Conservation (phyloP, 2,113 vertebrate species). For the Hystrix cristata region DNA sequence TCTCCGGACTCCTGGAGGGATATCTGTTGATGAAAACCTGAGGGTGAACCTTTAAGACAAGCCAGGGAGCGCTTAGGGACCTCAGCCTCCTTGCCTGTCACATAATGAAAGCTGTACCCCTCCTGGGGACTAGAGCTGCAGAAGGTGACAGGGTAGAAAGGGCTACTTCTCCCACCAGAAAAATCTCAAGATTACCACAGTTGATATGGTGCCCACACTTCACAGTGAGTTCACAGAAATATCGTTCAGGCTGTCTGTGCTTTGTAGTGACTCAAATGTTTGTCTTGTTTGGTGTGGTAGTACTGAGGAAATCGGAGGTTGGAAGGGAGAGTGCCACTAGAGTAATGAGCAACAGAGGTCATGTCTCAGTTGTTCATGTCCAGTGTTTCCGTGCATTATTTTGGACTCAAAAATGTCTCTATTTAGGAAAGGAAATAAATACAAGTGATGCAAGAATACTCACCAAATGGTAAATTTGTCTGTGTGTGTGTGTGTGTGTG, state of each 20-base stretch:
- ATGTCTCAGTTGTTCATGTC: conserved; percentile 53
- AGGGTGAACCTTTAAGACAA: conserved; percentile 70
- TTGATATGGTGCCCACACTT: conserved; percentile 61
- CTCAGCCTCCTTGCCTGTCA: conserved; percentile 48
- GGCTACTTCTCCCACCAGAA: conserved; percentile 53
- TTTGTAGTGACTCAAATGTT: conserved; percentile 67
- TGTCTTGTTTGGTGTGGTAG: accelerated
- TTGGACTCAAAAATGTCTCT: conserved; percentile 46
- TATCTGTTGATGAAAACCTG: conserved; percentile 63
- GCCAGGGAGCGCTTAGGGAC: not conserved
- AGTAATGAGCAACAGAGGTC: conserved; percentile 49
- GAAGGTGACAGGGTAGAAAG: conserved; percentile 43
- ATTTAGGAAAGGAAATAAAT: conserved; percentile 66
- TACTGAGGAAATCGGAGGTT: not conserved
- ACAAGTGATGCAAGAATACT: conserved; percentile 5
- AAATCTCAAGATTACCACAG: conserved; percentile 67
- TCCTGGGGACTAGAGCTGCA: not conserved
- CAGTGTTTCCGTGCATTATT: conserved; percentile 20
- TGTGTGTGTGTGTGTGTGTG: not conserved
- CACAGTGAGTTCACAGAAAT: not conserved
- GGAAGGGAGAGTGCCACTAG: not conserved
- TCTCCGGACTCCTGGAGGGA: conserved; percentile 55
- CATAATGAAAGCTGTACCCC: not conserved
- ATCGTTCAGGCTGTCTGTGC: not conserved
- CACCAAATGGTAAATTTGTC: conserved; percentile 47